Base-by-base conservation (phyloP, 2,113 vertebrate species). In the Xerus inauris region DNA sequence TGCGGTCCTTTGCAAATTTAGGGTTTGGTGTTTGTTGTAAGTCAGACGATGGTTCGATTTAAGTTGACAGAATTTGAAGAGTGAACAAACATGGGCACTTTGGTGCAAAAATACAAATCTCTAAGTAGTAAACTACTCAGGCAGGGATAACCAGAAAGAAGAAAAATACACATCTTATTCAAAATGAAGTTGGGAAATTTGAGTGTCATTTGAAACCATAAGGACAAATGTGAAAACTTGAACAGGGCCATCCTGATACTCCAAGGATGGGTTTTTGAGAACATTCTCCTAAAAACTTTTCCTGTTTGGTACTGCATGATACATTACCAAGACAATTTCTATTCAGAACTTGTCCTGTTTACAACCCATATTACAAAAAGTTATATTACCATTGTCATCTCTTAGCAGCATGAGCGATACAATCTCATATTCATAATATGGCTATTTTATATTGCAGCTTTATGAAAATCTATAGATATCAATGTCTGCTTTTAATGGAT, bases 401-500 rank as follows among this genome's bases (percentile, higher is more conserved):
- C 89, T 97, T 95, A 97, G 96, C 97, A 95, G 90, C 67, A 81
- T 81, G 73, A 97, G 69, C 38, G 97, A 97, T 98, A 97, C 4
- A 62, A 98, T 98, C 96, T 98, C 94, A 94, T 97, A 92, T 97
- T 97, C 95, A 97, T 96, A 95, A 97, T 97, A 88, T 95, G 89
- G 87, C 95, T 94, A 95, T 95, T 97, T 97, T 97, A 96, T 94
- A 97, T 97, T 97, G 85, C 90, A 87, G 97, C 92, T 97, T 97
- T 97, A 96, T 97, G 97, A 97, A 97, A 97, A 98, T 98, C 97
- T 97, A 97, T 97, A 97, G 98, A 97, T 98, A 97, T 97, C 98
- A 97, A 95, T 97, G 96, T 97, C 96, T 95, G 87, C 82, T 96
- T 97, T 97, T 97, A 98, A 98, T 98, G 97, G 97, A 97, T 97